Base-by-base conservation (phyloP, 1,140 invertebrate genomes). In the Eufriesea mexicana region DNA sequence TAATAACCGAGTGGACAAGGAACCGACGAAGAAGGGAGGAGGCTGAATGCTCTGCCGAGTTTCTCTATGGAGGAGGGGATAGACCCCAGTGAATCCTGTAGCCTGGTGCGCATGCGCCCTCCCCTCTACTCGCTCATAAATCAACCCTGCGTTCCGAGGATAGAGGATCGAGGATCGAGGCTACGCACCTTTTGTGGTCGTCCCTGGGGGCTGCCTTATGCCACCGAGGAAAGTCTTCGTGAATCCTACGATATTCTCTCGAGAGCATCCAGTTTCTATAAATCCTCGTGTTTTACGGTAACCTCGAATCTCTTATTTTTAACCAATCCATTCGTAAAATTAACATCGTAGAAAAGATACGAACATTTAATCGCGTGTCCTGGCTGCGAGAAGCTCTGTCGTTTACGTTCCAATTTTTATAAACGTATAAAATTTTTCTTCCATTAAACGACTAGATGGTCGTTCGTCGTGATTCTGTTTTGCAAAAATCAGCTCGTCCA, bases 1-100 rank as follows among this genome's bases (percentile, higher is more conserved):
- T 94, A 94, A 94, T 94, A 93, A 93, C 91, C 84, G 89, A 89
- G 91, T 93, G 92, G 93, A 93, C 92, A 94, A 91, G 84, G 84
- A 83, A 74, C 68, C 89, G 75, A 70, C 83, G 80, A 84, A 84
- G 79, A 79, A 85, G 77, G 77, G 78, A 85, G 86, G 79, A 75
- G 72, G 72, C 77, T 80, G 83, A 88, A 86, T 84, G 77, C 84
- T 81, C 72, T 61, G 75, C 83, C 81, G 67, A 72, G 62, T 73
- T 78, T 49, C 62, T 59, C 75, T 73, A 83, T 54, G 68, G 66
- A 83, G 64, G 85, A 83, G 88, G 89, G 90, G 84, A 67, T 85
- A 84, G 80, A 88, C 61, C 80, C 79, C 79, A 73, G 83, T 73
- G 83, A 84, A 86, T 86, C 89, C 78, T 71, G 76, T 6, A 9